Conservation (phyloP, 2,113 vertebrate genomes). For the Neogale vison region DNA sequence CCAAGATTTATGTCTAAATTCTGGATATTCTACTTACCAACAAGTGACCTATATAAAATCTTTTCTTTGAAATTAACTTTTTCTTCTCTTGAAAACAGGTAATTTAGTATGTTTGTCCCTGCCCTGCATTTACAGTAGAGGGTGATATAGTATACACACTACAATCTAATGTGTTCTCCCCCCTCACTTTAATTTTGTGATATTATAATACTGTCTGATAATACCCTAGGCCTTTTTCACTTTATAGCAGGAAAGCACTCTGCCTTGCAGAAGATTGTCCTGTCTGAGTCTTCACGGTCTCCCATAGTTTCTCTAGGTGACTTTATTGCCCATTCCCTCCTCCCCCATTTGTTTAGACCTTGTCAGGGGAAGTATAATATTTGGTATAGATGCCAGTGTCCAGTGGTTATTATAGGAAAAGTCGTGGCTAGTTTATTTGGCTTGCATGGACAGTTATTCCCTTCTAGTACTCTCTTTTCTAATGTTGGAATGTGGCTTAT, state of each 20-base stretch:
- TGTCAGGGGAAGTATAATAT: not conserved
- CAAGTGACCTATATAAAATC: not conserved
- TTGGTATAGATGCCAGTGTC: not conserved
- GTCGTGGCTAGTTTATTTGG: not conserved
- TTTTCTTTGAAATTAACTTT: not conserved
- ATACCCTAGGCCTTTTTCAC: not conserved
- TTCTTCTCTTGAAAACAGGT: not conserved
- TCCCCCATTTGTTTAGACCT: not conserved
- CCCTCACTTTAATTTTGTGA: not conserved
- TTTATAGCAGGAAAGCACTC: not conserved
- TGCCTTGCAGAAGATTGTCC: not conserved
- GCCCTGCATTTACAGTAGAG: not conserved
- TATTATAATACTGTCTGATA: not conserved
- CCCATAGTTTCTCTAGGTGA: not conserved
- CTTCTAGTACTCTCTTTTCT: not conserved
- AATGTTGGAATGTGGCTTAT: not conserved
- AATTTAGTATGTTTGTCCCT: not conserved
- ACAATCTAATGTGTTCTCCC: not conserved
- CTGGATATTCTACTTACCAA: not conserved
- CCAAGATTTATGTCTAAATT: conserved; percentile 8
- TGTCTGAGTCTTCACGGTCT: not conserved
- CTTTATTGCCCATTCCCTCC: not conserved
- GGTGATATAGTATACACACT: not conserved
- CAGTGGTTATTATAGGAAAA: not conserved
- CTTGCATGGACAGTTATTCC: not conserved